Percentiles rank a stretch among this genome's conserved stretches.
These are phyloP conservation scores for Drosophila busckii DNA, from an alignment of 1,140 invertebrate species.

Conservation along the genomic window DNA sequence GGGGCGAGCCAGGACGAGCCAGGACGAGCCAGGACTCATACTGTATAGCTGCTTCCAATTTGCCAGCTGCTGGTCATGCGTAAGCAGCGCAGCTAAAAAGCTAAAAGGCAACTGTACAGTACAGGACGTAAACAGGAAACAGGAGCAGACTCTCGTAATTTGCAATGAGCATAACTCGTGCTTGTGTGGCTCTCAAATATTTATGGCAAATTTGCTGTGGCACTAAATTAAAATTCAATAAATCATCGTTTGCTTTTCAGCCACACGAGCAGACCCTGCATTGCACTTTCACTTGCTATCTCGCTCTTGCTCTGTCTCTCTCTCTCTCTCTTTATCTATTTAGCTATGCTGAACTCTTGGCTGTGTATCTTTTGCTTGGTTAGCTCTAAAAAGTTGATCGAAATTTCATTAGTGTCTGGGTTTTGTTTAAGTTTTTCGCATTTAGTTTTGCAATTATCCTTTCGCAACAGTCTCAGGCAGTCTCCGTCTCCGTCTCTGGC, in stretches of 20 bases:
- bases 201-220: constrained; percentile 60
- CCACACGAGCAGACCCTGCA: constrained; percentile 45
- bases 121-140: neutral
- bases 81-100: constrained; percentile 55
- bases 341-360: no score
- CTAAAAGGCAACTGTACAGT: constrained; percentile 60
- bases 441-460: constrained; percentile 67
- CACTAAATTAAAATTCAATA: constrained; percentile 76
- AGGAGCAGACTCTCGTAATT: constrained; percentile 25
- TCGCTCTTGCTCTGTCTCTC: neutral
- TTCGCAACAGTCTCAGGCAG: constrained; percentile 36
- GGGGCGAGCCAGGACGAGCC: neutral
- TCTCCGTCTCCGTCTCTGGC: neutral
- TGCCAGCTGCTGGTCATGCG: constrained; percentile 46
- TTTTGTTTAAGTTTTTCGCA: constrained; percentile 72
- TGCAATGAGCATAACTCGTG: constrained; percentile 69
- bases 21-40: neutral
- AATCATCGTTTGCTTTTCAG: constrained; percentile 71
- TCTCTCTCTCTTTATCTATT: neutral
- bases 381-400: constrained; percentile 58
- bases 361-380: constrained; percentile 8
- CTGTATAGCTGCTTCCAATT: neutral
- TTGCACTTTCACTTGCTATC: constrained; percentile 13
- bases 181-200: constrained; percentile 65
- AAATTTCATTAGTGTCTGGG: constrained; percentile 74